Base-by-base conservation (phyloP, 2,797 vertebrate species). In the Labroides dimidiatus region DNA sequence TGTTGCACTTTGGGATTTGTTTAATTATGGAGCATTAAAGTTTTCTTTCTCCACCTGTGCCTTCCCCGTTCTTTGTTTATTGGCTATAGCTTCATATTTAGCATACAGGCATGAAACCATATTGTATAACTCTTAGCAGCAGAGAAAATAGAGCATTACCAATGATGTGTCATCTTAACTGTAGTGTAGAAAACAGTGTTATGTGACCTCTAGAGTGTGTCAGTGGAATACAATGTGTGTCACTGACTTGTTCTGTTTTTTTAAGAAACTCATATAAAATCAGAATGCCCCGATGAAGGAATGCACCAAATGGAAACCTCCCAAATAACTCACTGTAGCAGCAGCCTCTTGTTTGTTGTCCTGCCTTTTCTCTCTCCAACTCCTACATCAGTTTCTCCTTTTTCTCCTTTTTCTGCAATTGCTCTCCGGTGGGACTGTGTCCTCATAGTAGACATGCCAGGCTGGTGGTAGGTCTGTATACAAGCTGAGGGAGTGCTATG, bases 391-490 rank as follows among this genome's bases (percentile, higher is more conserved):
- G 27, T 36, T 15, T 55, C 54, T 16, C 20, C 4, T 54, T 9
- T 23, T 24, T 3, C 60, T 0, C 20, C 48, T 56, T 54, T 52
- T n/a, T 43, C 43, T 49, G 19, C 15, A 52, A 19, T n/a, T 30
- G 16, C 27, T 69, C 56, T n/a, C 7, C 14, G 4, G 45, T 42
- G 43, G 23, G 57, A 8, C 42, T 36, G 17, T 61, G 37, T 42
- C 49, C 82, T 96, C 93, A 96, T 82, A 96, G 93, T 57, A 96
- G 94, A 33, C 95, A 94, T 82, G 95, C 95, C 84, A 96, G 91
- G 89, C 95, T 96, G 88, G 95, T 95, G 69, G 93, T 95, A 53
- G 95, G 24, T 3, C 24, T 27, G 24, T 6, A 27, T 27, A 27
- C 24, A 39, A 3, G 8, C 30, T 33, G 30, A 1, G 7, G 1